phyloP scores from a whole-genome alignment of 2,797 vertebrate genomes.

The Eulemur albifrons region DNA sequence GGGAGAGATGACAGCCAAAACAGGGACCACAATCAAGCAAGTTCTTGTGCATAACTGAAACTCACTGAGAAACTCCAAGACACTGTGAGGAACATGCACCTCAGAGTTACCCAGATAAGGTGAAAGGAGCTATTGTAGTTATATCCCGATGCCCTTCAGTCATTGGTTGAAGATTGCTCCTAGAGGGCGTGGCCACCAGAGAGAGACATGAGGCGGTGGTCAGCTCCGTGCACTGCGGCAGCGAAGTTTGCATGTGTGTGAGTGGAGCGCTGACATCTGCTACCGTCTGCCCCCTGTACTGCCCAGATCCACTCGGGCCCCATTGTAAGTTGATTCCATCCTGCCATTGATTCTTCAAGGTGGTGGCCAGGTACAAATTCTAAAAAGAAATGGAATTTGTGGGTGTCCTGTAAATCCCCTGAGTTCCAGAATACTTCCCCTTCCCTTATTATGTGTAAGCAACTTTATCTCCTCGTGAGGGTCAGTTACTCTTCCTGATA shows the following conservation, averaged over 20 bases:
- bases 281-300: neutral
- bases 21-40: neutral
- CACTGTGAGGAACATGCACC: rapidly evolving
- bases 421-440: neutral
- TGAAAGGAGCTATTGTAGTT: neutral
- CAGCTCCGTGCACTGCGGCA: neutral
- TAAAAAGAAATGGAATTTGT: neutral
- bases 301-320: neutral
- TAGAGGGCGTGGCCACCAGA: neutral
- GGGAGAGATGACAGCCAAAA: neutral
- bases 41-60: neutral
- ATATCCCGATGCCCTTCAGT: neutral
- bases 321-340: neutral
- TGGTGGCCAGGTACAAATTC: neutral
- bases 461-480: neutral
- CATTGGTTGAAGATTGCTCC: neutral
- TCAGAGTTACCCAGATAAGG: neutral
- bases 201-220: neutral
- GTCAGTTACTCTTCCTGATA: neutral
- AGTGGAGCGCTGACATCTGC: neutral
- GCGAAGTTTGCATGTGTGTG: neutral
- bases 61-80: neutral
- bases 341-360: neutral
- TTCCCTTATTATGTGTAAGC: neutral
- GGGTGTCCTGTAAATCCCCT: neutral